phyloP scores from a whole-genome alignment of 2,113 vertebrate species.

The Macrotis lagotis region DNA sequence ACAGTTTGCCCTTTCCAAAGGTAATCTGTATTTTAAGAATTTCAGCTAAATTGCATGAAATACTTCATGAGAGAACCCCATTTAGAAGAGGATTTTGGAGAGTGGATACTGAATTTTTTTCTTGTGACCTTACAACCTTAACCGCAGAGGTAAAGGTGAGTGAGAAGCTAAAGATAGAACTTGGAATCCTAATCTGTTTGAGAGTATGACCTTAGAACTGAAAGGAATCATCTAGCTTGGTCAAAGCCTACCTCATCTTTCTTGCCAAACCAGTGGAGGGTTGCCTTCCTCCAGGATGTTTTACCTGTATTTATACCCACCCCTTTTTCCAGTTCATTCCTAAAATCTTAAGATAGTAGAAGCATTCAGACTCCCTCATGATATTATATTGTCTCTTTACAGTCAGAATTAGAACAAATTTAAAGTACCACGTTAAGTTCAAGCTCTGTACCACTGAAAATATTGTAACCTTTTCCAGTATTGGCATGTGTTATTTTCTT shows the following conservation, averaged over 20 bases:
- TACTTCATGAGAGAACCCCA: not conserved
- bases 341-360: not conserved
- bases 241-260: not conserved
- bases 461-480: not conserved
- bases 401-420: not conserved
- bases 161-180: not conserved
- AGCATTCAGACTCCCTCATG: not conserved
- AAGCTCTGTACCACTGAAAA: not conserved
- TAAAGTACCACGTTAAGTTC: not conserved
- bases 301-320: not conserved
- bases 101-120: not conserved
- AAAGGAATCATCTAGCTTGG: not conserved
- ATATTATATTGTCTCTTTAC: slow-evolving; percentile 6
- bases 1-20: not conserved
- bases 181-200: not conserved
- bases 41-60: not conserved
- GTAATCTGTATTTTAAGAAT: not conserved
- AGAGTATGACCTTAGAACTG: not conserved
- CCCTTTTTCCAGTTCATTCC: not conserved
- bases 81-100: not conserved
- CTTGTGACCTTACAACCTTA: not conserved
- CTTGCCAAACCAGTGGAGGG: not conserved
- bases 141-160: not conserved
- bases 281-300: not conserved
- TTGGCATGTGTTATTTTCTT: not conserved